These are phyloP conservation scores for Megaceryle torquata DNA, from an alignment of 2,113 vertebrate genomes.

Conservation along the genomic window DNA sequence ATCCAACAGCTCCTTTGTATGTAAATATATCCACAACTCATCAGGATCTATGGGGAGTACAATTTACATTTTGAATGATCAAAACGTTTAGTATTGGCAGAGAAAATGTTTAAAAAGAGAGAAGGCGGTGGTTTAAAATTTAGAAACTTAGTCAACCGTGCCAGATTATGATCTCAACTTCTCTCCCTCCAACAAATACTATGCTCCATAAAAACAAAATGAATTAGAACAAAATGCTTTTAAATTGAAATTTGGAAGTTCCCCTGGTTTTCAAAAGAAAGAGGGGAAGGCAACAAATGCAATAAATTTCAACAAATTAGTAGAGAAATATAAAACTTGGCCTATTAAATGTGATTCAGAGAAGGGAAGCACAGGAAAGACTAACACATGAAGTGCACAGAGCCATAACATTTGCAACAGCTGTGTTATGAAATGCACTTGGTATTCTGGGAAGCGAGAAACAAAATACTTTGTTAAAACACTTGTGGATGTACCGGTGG, in stretches of 20 bases:
- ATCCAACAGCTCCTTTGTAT: slow-evolving; percentile 21
- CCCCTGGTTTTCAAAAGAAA: slow-evolving; percentile 30
- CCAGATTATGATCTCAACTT: slow-evolving; percentile 63
- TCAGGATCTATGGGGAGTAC: slow-evolving; percentile 56
- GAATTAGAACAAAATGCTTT: slow-evolving; percentile 44
- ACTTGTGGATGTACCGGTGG: background rate
- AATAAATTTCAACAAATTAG: slow-evolving; percentile 62
- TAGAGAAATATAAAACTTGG: slow-evolving; percentile 39
- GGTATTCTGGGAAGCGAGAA: slow-evolving; percentile 51
- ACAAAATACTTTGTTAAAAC: slow-evolving; percentile 56
- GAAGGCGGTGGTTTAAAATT: slow-evolving; percentile 52
- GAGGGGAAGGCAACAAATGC: slow-evolving; percentile 22
- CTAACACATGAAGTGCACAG: background rate
- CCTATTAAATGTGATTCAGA: slow-evolving; percentile 36
- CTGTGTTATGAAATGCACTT: slow-evolving; percentile 58
- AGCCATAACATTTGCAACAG: slow-evolving; percentile 54
- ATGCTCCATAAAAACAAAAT: slow-evolving; percentile 49
- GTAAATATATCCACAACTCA: slow-evolving; percentile 49
- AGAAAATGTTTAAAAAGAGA: slow-evolving; percentile 67
- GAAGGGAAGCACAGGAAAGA: background rate
- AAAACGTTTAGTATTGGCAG: slow-evolving; percentile 61
- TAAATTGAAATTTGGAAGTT: slow-evolving; percentile 53
- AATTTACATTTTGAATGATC: slow-evolving; percentile 74
- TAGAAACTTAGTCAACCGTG: slow-evolving; percentile 48
- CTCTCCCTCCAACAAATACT: slow-evolving; percentile 58